A percentile compares a stretch with the other conserved stretches of the same genome.
Evolutionary conservation across 1,140 invertebrate species (phyloP).

Genomic region (Chionoecetes opilio): DNA sequence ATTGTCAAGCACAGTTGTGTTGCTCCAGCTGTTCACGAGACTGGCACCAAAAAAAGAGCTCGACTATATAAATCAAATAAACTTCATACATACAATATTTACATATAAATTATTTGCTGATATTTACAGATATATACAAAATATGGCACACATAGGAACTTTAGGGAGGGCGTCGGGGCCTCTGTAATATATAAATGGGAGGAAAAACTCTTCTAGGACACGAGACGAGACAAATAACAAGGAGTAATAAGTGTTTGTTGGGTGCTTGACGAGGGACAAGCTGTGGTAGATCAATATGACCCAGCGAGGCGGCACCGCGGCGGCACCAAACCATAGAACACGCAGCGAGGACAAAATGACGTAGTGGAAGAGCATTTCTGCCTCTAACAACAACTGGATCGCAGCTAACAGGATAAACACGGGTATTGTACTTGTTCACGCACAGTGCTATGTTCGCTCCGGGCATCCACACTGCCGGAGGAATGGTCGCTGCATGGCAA

Average conservation of each 20-base stretch:
- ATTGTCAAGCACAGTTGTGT: constrained; percentile 7
- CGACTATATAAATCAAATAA: constrained; percentile 64
- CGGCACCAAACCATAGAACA: neutral
- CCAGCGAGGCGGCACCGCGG: neutral
- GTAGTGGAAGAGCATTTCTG: neutral
- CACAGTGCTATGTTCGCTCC: neutral
- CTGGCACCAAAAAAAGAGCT: neutral
- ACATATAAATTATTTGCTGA: constrained; percentile 77
- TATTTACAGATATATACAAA: constrained; percentile 77
- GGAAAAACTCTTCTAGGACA: constrained; percentile 21
- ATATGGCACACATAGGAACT: constrained; percentile 80
- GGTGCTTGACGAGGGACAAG: neutral
- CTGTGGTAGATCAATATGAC: constrained; percentile 13
- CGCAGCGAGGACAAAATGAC: neutral
- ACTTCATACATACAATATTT: constrained; percentile 72
- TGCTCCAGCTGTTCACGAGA: neutral
- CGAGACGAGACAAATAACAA: constrained; percentile 32
- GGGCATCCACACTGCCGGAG: too few relatives aligned
- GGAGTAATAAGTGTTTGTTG: neutral
- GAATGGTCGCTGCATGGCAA: too few relatives aligned
- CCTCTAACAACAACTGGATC: neutral
- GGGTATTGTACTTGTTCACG: neutral
- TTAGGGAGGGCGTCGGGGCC: constrained; percentile 56
- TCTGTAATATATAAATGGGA: neutral
- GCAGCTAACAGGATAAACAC: neutral